Conservation (phyloP, 2,113 vertebrate species). For the Apteryx mantelli region DNA sequence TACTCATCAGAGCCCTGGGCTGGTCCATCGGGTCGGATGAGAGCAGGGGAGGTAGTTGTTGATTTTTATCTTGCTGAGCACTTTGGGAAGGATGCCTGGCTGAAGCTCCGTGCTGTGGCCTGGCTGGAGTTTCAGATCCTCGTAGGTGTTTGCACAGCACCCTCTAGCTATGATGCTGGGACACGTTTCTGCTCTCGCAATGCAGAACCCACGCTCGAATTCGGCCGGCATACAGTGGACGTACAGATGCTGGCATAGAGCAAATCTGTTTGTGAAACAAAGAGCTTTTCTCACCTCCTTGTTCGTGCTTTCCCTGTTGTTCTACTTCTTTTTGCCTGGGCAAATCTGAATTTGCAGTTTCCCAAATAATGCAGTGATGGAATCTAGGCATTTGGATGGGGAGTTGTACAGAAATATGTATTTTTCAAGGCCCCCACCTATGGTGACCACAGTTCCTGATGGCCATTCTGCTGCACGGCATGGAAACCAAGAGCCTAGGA, state of each 20-base stretch:
- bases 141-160: neutral
- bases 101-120: neutral
- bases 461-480: neutral
- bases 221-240: fast-evolving
- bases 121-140: neutral
- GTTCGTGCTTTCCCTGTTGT: neutral
- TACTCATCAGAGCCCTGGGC: neutral
- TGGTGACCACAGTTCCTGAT: neutral
- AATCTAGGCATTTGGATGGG: neutral
- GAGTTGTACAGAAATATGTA: fast-evolving
- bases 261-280: neutral
- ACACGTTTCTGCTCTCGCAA: fast-evolving
- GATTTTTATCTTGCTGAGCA: neutral
- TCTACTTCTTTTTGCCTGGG: neutral
- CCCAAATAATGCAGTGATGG: neutral
- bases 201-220: fast-evolving
- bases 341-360: neutral
- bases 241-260: neutral
- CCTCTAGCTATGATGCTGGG: neutral
- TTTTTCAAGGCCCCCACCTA: neutral
- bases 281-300: neutral
- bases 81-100: neutral
- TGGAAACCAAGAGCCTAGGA: neutral
- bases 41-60: neutral
- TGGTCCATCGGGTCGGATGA: fast-evolving